phyloP scores from a whole-genome alignment of 2,113 vertebrate species.

The Himantopus leucocephalus region DNA sequence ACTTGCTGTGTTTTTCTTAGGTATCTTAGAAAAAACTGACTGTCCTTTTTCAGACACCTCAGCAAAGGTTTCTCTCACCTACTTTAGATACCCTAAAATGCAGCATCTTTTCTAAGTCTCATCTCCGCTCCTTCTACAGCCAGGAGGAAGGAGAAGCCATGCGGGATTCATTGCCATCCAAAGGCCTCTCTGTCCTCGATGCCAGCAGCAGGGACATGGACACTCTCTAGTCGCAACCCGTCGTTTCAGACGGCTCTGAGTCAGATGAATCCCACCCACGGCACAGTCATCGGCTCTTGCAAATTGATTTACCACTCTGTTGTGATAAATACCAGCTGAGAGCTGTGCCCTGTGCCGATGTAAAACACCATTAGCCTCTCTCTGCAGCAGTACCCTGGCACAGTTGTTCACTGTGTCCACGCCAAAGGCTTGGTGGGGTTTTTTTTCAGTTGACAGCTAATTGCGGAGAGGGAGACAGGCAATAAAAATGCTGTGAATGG shows the following conservation, averaged over 20 bases:
- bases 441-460: conserved; percentile 24
- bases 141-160: neutral
- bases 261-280: neutral
- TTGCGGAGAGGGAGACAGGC: neutral
- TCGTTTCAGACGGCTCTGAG: neutral
- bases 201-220: neutral
- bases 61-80: neutral
- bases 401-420: neutral
- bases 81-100: neutral
- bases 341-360: neutral
- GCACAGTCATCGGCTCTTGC: neutral
- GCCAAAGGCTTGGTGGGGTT: neutral
- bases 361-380: neutral
- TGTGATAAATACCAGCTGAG: neutral
- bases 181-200: neutral
- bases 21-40: neutral
- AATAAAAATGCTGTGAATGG: conserved; percentile 41
- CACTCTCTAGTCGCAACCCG: neutral
- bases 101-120: neutral
- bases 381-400: neutral
- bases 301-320: neutral
- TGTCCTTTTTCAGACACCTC: neutral
- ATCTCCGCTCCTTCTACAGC: neutral
- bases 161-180: rapidly evolving
- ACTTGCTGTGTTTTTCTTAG: neutral